These are phyloP conservation scores for Aricia artaxerxes DNA, from an alignment of 2,888 invertebrate species.

Conservation along the genomic window DNA sequence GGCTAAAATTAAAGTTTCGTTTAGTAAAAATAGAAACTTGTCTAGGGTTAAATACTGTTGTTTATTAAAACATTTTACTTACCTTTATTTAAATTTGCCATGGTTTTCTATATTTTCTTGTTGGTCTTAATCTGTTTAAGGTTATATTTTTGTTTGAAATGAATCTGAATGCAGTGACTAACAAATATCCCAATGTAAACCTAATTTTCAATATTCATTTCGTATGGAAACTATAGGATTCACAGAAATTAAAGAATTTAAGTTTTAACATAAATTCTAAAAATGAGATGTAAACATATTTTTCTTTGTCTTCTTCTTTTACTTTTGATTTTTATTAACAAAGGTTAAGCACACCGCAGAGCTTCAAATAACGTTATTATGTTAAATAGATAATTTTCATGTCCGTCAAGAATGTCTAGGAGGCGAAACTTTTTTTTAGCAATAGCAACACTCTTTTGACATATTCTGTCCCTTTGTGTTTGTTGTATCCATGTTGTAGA, in stretches of 20 bases:
- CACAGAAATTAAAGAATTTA: not conserved
- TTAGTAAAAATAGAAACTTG: not conserved
- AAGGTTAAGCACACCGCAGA: no score
- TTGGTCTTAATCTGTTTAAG: not conserved
- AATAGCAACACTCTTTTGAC: no score
- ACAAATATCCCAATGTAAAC: not conserved
- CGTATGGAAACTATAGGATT: not conserved
- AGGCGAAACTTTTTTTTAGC: no score
- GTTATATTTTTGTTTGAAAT: not conserved
- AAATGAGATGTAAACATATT: no score
- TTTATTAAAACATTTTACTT: slow-evolving; percentile 44
- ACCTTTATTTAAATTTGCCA: slow-evolving; percentile 56
- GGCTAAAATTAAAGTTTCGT: slow-evolving; percentile 53
- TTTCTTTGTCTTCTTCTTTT: no score
- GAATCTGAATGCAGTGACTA: not conserved
- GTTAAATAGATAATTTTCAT: no score
- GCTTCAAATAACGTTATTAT: no score
- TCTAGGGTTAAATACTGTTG: not conserved
- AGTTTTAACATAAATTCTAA: no score
- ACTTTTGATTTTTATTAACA: no score
- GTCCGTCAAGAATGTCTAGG: no score
- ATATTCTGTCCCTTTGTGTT: no score
- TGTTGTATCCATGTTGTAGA: no score
- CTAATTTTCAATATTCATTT: not conserved
- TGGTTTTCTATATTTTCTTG: slow-evolving; percentile 31